Evolutionary conservation across 2,113 vertebrate genomes (phyloP), one percentile per base, ranked within the genome.

Genomic region (Athene cunicularia): DNA sequence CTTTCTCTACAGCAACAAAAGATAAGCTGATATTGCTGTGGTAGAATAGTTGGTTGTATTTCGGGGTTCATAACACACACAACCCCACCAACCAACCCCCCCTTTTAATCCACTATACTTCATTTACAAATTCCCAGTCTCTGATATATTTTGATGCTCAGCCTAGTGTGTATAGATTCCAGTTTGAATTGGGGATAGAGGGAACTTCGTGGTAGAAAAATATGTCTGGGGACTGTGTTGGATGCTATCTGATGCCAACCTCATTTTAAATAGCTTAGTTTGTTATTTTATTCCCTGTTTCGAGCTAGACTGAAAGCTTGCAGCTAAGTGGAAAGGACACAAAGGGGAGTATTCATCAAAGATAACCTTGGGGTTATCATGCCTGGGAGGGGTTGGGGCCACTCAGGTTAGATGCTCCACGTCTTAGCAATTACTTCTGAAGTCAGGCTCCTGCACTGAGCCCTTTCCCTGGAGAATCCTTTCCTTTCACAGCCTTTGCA

Each of bases 191-290:
- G 45, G 14, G 43, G 14, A 12, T 28, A 43, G 43, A 63, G 15
- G 35, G 24, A 88, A 45, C 84, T 63, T 73, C 35, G 20, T 14
- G 49, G 52, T n/a, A 63, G 26, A 27, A 66, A 87, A 50, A 43
- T 9, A 35, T 22, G 18, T 68, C 35, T 67, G 28, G 53, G 53
- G 20, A 68, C 17, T 83, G 16, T 17, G 20, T 35, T 68, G 71
- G 53, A 39, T 83, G 41, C 50, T 76, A 5, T 67, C 52, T 60
- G 80, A 63, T 47, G 33, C 39, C 82, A 80, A 41, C 20, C 62
- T 79, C 22, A 50, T 68, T 86, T 82, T 75, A 88, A 92, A 73
- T 50, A 76, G 82, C 71, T 95, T 55, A 9, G 30, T 77, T 86
- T 74, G 45, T 71, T 88, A 39, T 58, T 95, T 84, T 71, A 32